Percentiles rank a stretch among this genome's conserved stretches.
phyloP scores from a whole-genome alignment of 2,888 invertebrate species.

The Marasmarcha lunaedactyla region DNA sequence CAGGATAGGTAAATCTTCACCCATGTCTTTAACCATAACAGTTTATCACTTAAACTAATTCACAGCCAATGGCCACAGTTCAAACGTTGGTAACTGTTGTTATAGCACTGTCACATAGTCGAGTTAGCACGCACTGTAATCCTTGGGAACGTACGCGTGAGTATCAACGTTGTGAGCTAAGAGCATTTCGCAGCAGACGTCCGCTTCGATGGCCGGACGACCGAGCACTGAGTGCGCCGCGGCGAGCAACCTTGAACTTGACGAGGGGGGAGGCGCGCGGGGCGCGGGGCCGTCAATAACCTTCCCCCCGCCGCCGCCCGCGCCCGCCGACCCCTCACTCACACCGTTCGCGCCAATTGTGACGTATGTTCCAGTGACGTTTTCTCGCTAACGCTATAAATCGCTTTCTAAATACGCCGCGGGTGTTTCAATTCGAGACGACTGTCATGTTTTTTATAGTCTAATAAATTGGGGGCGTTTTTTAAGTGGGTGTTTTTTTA shows the following conservation, averaged over 20 bases:
- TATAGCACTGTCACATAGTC: slow-evolving; percentile 47
- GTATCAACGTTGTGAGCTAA: slow-evolving; percentile 7
- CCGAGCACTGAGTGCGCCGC: slow-evolving; percentile 71
- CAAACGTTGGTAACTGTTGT: slow-evolving; percentile 54
- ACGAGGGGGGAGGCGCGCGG: slow-evolving; percentile 35
- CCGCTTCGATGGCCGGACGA: slow-evolving; percentile 70
- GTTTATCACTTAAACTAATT: slow-evolving; percentile 57
- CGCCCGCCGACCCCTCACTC: slow-evolving; percentile 38
- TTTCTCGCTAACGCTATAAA: not conserved
- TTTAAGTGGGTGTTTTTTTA: too few species aligned
- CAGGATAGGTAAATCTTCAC: slow-evolving; percentile 90
- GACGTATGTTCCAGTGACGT: not conserved
- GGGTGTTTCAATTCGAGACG: not conserved
- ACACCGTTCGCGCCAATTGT: slow-evolving; percentile 10
- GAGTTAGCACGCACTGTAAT: slow-evolving; percentile 55
- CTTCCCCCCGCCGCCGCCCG: slow-evolving; percentile 43
- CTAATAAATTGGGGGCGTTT: too few species aligned
- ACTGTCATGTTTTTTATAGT: too few species aligned
- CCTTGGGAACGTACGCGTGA: slow-evolving; percentile 45
- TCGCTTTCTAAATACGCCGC: slow-evolving; percentile 1
- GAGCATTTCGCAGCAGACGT: slow-evolving; percentile 67
- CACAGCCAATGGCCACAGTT: slow-evolving; percentile 63
- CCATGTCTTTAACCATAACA: slow-evolving; percentile 76
- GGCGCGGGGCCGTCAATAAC: slow-evolving; percentile 58
- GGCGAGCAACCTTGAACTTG: slow-evolving; percentile 74